Conservation (phyloP, 2,888 invertebrate genomes). For the Caenorhabditis parvicauda region DNA sequence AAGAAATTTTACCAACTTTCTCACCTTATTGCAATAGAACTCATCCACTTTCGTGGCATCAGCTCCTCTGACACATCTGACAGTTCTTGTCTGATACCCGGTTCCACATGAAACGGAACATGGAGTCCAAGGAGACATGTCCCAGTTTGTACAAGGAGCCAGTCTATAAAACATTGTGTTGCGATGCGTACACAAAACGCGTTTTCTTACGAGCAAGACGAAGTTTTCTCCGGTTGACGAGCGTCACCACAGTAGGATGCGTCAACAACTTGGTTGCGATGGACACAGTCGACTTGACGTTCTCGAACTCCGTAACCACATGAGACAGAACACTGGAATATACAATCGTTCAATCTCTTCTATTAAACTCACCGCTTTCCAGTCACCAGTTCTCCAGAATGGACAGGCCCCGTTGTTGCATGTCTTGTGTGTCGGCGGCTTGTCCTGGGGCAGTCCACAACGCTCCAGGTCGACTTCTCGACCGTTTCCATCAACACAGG, state of each 20-base stretch:
- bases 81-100: constrained; percentile 70
- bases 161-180: no score
- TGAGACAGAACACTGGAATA: constrained; percentile 56
- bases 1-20: not conserved
- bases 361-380: constrained; percentile 62
- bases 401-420: constrained; percentile 65
- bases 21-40: constrained; percentile 33
- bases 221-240: constrained; percentile 31
- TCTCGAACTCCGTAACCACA: constrained; percentile 59
- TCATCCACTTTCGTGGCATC: constrained; percentile 26
- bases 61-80: constrained; percentile 67
- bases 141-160: constrained; percentile 52
- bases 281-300: constrained; percentile 54
- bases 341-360: not conserved
- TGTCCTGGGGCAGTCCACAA: constrained; percentile 31
- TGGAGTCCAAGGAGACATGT: constrained; percentile 43
- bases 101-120: constrained; percentile 70
- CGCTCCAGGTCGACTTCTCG: constrained; percentile 32
- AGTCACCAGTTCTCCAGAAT: constrained; percentile 63
- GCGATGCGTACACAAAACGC: not conserved
- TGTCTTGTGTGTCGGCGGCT: constrained; percentile 51
- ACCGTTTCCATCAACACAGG: constrained; percentile 52
- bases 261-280: constrained; percentile 58
- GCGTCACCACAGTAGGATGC: constrained; percentile 49
- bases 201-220: constrained; percentile 37